Evolutionary conservation across 2,888 invertebrate species (phyloP), one percentile per base, ranked within the genome.

Genomic region (Carterocephalus palaemon): DNA sequence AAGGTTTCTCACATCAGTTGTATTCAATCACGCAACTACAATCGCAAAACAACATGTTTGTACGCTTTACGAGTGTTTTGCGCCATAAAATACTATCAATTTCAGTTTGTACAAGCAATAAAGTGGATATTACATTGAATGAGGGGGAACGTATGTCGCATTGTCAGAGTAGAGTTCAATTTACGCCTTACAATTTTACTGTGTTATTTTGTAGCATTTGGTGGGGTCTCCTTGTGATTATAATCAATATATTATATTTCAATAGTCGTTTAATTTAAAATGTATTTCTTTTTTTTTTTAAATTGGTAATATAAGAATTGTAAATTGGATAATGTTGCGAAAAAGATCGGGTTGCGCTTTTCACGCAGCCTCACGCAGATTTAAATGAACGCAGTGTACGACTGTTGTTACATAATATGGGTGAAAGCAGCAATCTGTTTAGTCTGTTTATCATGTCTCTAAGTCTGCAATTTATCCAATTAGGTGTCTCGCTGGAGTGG

Each of bases 401-500:
- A 38, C 6, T 6, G 3, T 57, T 62, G 60, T 67, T 69, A 67
- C 64, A 67, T 68, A 68, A 70, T 62, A 63, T 56, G 56, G 64
- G 64, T 67, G 62, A 62, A 67, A 60, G 64, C 66, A 72, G 75
- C 74, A 80, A 79, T 76, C 83, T 77, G 80, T 81, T 76, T 76
- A 75, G 77, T 78, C 74, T 72, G 76, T 82, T 80, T 82, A 82
- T 82, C 76, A 71, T 79, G 71, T 69, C 70, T 77, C 82, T 85
- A 83, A 84, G 74, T 70, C 78, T 65, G 81, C 77, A 78, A 85
- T 83, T 84, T 77, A 81, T 75, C 83, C 84, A 84, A 85, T 86
- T 84, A 86, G 77, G 67, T 68, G 70, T 63, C 67, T 59, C 59
- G 60, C 42, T 59, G 58, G 55, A 59, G 60, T n/a, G n/a, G n/a